Conservation (phyloP, 2,113 vertebrate species). For the Numida meleagris region DNA sequence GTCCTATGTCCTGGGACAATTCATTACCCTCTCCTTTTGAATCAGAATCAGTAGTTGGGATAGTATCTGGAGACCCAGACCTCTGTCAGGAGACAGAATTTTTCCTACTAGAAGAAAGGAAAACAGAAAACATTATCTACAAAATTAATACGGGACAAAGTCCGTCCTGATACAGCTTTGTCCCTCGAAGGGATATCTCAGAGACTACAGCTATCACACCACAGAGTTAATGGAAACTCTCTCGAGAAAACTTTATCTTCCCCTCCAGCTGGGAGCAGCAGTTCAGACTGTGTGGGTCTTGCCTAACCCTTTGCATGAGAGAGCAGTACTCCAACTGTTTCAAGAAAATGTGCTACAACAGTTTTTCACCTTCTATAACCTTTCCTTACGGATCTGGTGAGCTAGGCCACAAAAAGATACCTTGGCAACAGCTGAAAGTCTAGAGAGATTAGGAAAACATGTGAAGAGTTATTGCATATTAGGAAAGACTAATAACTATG, state of each 20-base stretch:
- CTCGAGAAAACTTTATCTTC: not conserved
- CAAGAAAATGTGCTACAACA: not conserved
- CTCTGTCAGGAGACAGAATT: rapidly evolving
- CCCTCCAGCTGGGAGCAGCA: not conserved
- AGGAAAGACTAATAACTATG: not conserved
- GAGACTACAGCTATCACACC: not conserved
- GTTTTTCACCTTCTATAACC: not conserved
- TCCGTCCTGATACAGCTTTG: not conserved
- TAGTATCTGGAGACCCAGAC: not conserved
- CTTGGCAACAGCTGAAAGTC: not conserved
- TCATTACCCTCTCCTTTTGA: not conserved
- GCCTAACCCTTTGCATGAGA: not conserved
- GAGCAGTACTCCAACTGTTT: not conserved
- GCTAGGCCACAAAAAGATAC: not conserved
- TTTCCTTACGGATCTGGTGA: not conserved
- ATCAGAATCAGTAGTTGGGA: rapidly evolving
- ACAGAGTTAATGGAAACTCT: not conserved
- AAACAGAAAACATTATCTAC: not conserved
- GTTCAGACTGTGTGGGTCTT: not conserved
- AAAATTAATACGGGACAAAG: not conserved
- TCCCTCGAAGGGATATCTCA: not conserved
- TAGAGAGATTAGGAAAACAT: not conserved
- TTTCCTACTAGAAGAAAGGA: not conserved
- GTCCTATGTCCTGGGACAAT: not conserved
- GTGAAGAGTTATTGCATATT: not conserved